Evolutionary conservation across 1,140 invertebrate genomes (phyloP).

Genomic region (Globodera rostochiensis): DNA sequence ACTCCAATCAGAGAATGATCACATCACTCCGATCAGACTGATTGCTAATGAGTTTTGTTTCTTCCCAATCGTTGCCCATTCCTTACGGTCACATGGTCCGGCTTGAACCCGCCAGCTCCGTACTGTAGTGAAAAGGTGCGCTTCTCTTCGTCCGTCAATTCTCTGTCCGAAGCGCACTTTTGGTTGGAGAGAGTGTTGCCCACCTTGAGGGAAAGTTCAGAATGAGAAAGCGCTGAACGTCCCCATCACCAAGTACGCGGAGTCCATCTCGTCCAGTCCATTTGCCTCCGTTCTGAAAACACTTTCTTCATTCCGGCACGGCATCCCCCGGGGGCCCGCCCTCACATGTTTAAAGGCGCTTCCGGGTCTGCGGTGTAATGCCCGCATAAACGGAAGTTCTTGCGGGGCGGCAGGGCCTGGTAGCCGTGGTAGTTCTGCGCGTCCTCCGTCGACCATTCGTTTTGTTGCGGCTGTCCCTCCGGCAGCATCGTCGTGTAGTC

Average conservation of each 20-base stretch:
- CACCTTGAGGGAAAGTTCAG: constrained; percentile 44
- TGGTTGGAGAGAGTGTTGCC: constrained; percentile 64
- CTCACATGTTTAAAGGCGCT: constrained; percentile 50
- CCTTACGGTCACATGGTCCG: constrained; percentile 48
- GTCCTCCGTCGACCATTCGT: constrained; percentile 25
- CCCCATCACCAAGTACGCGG: not conserved
- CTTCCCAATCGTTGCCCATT: not conserved
- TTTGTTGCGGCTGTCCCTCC: constrained; percentile 16
- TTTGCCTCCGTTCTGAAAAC: constrained; percentile 21
- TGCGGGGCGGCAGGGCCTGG: constrained; percentile 51
- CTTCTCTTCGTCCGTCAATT: constrained; percentile 47
- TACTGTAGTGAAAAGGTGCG: constrained; percentile 49
- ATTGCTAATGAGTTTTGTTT: not conserved
- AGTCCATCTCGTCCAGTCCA: constrained; percentile 37
- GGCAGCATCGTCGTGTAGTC: constrained; percentile 41
- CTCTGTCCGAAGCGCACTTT: constrained; percentile 42
- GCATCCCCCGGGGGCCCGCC: not conserved
- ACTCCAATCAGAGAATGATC: no score
- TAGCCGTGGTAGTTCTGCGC: constrained; percentile 50
- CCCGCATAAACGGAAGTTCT: constrained; percentile 26
- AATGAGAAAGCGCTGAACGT: constrained; percentile 28
- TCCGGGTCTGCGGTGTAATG: constrained; percentile 58
- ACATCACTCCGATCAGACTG: not conserved
- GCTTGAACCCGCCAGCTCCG: constrained; percentile 56
- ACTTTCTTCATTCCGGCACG: not conserved